These are phyloP conservation scores for Gymnopithys bicolor DNA, from an alignment of 2,797 vertebrate genomes.

Conservation along the genomic window DNA sequence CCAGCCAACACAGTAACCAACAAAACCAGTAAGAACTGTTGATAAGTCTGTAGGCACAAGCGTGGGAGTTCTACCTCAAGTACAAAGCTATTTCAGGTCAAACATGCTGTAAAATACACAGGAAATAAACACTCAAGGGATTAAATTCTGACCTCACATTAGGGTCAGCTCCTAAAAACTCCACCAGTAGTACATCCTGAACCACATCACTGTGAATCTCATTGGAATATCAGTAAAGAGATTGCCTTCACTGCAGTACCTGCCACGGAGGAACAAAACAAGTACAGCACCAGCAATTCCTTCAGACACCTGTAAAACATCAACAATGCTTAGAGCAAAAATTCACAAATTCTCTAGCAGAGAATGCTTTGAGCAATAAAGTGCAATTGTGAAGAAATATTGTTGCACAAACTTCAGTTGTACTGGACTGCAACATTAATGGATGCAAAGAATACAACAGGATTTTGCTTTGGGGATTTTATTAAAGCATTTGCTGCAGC, in stretches of 20 bases:
- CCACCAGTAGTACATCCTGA: background rate
- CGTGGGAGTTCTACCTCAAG: background rate
- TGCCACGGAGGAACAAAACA: background rate
- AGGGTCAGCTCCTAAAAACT: background rate
- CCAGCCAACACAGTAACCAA: background rate
- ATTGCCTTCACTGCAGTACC: background rate
- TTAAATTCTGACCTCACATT: background rate
- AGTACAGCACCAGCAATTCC: background rate
- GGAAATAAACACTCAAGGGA: background rate
- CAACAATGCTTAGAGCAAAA: background rate
- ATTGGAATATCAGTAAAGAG: background rate
- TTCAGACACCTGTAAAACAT: background rate
- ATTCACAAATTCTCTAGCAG: background rate
- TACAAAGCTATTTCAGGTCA: background rate
- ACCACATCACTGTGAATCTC: background rate
- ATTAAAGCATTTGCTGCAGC: background rate
- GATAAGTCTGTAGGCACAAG: background rate
- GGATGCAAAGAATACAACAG: rapidly evolving
- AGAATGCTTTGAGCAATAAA: background rate
- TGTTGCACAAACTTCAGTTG: background rate
- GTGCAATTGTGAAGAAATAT: background rate
- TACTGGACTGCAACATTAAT: background rate
- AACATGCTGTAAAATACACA: background rate
- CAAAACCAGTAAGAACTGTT: background rate
- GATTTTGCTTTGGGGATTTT: background rate